Evolutionary conservation across 2,888 invertebrate genomes (phyloP), one percentile per base, ranked within the genome.

Genomic region (Orthosia incerta): DNA sequence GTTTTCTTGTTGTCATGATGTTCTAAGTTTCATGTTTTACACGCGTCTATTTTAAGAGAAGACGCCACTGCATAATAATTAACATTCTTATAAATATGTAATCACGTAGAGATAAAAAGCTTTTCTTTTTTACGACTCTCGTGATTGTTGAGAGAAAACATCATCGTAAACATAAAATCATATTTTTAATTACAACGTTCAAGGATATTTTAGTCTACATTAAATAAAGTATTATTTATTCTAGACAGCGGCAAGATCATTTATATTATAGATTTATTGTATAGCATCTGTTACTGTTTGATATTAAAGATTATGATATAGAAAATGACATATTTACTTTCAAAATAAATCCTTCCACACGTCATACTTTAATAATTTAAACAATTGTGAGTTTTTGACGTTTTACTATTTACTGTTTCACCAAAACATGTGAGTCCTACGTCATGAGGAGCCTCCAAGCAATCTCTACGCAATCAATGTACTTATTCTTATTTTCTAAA

Each of bases 331-430:
- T 5, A 55, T 77, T 70, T 55, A 65, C 64, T 26, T 4, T 61
- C 45, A 31, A 56, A 65, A 50, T 61, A 69, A 70, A 46, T 39
- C 20, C 3, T 18, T 63, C 53, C n/a, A 26, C 50, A 64, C 16
- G n/a, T n/a, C n/a, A 56, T 56, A 48, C 20, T 79, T 45, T 53
- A 48, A 48, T 46, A 23, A 76, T 53, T 13, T 16, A 39, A 56
- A 77, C 15, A 20, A 65, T 51, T 75, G 66, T 81, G 23, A 50
- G 12, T 31, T 46, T 50, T 61, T 50, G 45, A 60, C 73, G 18
- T 81, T 61, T 39, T 9, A 13, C 56, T 61, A 81, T 77, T 75
- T 81, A 45, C 75, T 51, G 45, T 80, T 60, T n/a, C 11, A 12
- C n/a, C 26, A 64, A 51, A 82, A 64, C 51, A 68, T 67, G 59